Evolutionary conservation across 1,140 invertebrate genomes (phyloP).

Genomic region (Drosophila albomicans): DNA sequence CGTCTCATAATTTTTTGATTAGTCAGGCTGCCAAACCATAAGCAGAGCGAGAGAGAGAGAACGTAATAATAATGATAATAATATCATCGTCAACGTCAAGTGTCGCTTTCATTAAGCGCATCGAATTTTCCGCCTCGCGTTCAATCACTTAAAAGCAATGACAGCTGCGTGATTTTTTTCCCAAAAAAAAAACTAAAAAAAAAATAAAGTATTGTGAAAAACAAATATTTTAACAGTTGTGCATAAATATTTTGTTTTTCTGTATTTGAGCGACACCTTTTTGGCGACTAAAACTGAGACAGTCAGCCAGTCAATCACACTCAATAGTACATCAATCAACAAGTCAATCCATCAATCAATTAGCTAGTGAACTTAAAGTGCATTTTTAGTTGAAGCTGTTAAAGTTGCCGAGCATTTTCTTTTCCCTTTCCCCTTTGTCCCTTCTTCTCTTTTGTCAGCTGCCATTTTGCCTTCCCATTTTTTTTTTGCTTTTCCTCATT

Average conservation of each 20-base stretch:
- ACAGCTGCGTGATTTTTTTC: conserved; percentile 43
- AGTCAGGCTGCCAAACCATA: conserved; percentile 56
- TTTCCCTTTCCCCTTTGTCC: neutral
- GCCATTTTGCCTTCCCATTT: conserved; percentile 9
- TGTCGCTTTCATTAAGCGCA: conserved; percentile 79
- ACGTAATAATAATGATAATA: conserved; percentile 17
- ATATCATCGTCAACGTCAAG: conserved; percentile 39
- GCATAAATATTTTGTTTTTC: neutral
- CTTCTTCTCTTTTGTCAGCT: conserved; percentile 5
- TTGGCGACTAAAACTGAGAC: conserved; percentile 38
- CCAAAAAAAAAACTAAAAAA: conserved; percentile 18
- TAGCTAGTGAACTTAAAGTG: conserved; percentile 67
- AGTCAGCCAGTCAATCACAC: conserved; percentile 52
- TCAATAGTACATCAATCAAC: conserved; percentile 56
- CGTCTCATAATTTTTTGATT: conserved; percentile 75
- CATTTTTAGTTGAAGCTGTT: conserved; percentile 56
- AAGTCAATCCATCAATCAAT: conserved; percentile 81
- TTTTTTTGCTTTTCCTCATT: conserved; percentile 30
- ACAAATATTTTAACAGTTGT: conserved; percentile 45
- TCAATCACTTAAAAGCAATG: conserved; percentile 45
- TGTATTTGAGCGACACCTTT: conserved; percentile 60
- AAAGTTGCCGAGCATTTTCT: conserved; percentile 30
- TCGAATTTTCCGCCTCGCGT: conserved; percentile 57
- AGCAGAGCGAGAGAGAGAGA: neutral
- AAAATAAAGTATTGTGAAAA: conserved; percentile 36